A percentile compares a stretch with the other conserved stretches of the same genome.
Conservation (phyloP, 2,797 vertebrate species). For the Anguilla megastoma region DNA sequence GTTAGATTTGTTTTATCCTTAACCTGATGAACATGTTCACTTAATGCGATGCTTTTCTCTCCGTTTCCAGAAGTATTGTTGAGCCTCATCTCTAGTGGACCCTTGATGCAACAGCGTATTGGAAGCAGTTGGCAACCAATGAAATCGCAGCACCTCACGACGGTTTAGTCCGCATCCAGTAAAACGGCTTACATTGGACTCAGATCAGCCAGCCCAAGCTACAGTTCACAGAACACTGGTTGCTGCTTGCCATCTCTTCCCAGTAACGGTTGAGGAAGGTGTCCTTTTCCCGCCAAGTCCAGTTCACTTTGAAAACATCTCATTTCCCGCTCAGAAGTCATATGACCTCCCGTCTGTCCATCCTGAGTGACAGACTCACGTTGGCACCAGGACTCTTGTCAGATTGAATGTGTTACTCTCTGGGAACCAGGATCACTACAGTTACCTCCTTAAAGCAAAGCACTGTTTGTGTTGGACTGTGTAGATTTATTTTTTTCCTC, state of each 20-base stretch:
- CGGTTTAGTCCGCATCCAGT: constrained; percentile 61
- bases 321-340: constrained; percentile 90
- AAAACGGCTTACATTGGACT: constrained; percentile 47
- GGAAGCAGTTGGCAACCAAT: constrained; percentile 60
- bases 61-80: constrained; percentile 91
- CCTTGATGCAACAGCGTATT: constrained; percentile 58
- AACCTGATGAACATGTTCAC: not conserved
- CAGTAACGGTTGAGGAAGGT: not conserved
- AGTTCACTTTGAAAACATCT: constrained; percentile 58
- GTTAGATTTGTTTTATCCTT: not conserved
- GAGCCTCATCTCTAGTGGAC: constrained; percentile 73
- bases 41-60: constrained; percentile 21
- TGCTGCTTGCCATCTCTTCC: not conserved
- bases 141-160: not conserved
- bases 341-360: constrained; percentile 92
- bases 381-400: constrained; percentile 85
- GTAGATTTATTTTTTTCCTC: not conserved
- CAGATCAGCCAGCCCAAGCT: not conserved
- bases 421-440: constrained; percentile 68
- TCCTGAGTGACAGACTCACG: constrained; percentile 76
- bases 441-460: not conserved
- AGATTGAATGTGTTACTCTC: constrained; percentile 97
- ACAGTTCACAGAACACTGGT: not conserved
- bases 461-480: constrained; percentile 3
- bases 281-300: constrained; percentile 21